phyloP scores from a whole-genome alignment of 2,797 vertebrate genomes.

The Columba guinea region DNA sequence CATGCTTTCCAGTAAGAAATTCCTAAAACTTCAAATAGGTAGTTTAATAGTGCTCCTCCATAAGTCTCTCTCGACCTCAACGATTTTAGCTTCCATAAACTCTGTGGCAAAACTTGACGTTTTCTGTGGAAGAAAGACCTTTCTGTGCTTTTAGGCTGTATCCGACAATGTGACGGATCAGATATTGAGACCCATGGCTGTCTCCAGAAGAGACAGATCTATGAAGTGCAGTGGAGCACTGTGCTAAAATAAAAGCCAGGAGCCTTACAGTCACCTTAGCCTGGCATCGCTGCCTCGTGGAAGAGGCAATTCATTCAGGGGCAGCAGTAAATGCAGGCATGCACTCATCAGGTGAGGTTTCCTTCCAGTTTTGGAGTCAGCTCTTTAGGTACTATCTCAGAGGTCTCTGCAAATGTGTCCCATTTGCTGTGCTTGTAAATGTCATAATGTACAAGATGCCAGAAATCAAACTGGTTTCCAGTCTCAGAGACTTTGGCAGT shows the following conservation, averaged over 20 bases:
- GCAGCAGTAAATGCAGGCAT: not conserved
- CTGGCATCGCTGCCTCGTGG: fast-evolving
- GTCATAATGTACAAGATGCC: not conserved
- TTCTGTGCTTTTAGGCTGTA: not conserved
- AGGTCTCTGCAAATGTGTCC: not conserved
- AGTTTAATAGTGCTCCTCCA: not conserved
- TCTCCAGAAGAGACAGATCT: not conserved
- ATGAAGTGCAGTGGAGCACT: fast-evolving
- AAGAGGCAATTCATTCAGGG: not conserved
- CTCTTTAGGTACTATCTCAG: not conserved
- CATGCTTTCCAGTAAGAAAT: not conserved
- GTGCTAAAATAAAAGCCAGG: not conserved
- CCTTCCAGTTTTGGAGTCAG: not conserved
- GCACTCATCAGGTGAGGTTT: not conserved
- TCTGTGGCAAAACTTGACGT: not conserved
- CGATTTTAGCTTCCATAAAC: not conserved
- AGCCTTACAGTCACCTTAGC: fast-evolving
- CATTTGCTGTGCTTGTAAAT: not conserved
- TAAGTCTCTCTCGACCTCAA: not conserved
- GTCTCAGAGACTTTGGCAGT: not conserved
- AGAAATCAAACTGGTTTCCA: not conserved
- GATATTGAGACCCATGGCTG: not conserved
- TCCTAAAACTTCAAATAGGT: not conserved
- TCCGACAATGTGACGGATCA: not conserved
- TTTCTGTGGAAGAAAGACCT: not conserved